Conservation (phyloP, 2,113 vertebrate species). For the Gallinago media region DNA sequence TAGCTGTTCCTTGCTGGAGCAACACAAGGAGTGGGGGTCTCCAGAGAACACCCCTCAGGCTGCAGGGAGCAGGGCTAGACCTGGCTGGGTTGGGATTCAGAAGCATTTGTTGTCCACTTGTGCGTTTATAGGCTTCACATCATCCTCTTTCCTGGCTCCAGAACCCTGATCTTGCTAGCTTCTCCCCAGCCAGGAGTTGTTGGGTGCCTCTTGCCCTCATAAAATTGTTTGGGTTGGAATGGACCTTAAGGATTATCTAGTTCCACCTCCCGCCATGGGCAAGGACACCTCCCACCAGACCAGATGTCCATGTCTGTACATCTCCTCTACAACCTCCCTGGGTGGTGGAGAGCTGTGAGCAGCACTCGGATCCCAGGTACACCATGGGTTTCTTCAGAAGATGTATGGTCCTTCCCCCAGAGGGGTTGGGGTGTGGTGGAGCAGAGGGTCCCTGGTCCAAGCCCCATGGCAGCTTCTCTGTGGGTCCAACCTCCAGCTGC, state of each 20-base stretch:
- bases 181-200: no score
- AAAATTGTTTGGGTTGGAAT: background rate
- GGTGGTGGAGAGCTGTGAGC: fast-evolving
- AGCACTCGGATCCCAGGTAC: fast-evolving
- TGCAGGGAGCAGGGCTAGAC: background rate
- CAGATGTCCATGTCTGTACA: background rate
- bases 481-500: background rate
- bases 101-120: background rate
- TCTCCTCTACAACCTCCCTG: no score
- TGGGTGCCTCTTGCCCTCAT: background rate
- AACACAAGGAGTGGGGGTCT: fast-evolving
- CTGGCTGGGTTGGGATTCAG: background rate
- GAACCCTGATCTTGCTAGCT: no score
- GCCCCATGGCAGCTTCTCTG: no score
- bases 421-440: background rate
- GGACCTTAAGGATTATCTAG: background rate
- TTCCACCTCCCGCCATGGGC: background rate
- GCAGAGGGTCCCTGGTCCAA: background rate
- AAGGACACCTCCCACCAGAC: background rate
- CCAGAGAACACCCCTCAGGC: background rate
- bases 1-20: background rate
- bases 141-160: no score
- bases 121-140: background rate
- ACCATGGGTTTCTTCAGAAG: no score
- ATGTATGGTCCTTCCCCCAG: fast-evolving